These are phyloP conservation scores for Hyles vespertilio DNA, from an alignment of 1,140 invertebrate genomes.

Conservation along the genomic window DNA sequence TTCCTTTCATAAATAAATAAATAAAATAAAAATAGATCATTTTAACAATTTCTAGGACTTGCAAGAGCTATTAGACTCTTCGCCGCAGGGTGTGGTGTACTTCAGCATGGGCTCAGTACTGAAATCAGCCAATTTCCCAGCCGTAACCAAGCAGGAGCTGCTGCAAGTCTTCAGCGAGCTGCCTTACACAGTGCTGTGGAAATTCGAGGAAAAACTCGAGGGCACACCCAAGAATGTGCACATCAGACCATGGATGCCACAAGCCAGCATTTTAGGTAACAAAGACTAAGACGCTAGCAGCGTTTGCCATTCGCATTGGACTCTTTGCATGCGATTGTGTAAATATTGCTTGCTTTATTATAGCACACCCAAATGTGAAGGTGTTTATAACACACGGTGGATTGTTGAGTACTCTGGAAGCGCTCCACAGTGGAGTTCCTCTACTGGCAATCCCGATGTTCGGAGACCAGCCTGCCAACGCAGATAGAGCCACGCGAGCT, in stretches of 20 bases:
- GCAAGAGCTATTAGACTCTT: constrained; percentile 57
- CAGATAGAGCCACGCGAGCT: constrained; percentile 8
- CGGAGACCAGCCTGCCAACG: constrained; percentile 70
- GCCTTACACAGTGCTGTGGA: constrained; percentile 67
- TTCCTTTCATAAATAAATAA: too few species aligned
- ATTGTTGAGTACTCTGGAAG: constrained; percentile 78
- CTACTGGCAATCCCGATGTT: constrained; percentile 79
- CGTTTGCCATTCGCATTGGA: too few species aligned
- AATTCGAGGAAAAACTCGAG: constrained; percentile 63
- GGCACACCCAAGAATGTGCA: constrained; percentile 74
- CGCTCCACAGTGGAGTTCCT: constrained; percentile 76
- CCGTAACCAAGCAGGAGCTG: constrained; percentile 20
- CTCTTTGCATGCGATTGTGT: background rate
- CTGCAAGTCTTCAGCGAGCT: constrained; percentile 30
- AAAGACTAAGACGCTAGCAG: background rate
- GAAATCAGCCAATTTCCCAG: constrained; percentile 38
- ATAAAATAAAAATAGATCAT: too few species aligned
- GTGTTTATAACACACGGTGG: constrained; percentile 83
- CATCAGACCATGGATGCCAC: constrained; percentile 78
- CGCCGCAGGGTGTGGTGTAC: constrained; percentile 74
- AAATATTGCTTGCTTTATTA: background rate
- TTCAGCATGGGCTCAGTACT: constrained; percentile 76
- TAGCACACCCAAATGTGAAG: constrained; percentile 50
- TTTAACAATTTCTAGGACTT: constrained; percentile 45
- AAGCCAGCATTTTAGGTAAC: constrained; percentile 77